phyloP scores from a whole-genome alignment of 64 coral and sea anemone species.

The Montipora foliosa region DNA sequence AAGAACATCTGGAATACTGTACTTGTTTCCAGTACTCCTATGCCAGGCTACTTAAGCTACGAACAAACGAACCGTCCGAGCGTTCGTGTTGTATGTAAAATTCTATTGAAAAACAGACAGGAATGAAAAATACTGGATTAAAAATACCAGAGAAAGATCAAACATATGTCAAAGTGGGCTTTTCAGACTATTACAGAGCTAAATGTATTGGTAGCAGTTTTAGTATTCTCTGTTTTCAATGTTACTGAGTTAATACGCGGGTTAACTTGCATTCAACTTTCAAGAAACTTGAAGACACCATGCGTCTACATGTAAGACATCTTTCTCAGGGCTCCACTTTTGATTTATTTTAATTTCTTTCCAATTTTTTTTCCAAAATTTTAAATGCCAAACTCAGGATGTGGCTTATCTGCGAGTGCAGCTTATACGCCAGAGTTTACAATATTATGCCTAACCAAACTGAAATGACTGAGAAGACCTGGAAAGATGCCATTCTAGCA shows the following conservation, averaged over 20 bases:
- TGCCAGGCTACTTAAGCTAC: no score
- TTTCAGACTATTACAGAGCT: background rate
- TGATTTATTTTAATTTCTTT: conserved; percentile 7
- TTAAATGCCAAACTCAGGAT: background rate
- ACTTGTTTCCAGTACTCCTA: no score
- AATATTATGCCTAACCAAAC: background rate
- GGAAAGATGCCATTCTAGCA: no score
- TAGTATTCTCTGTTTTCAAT: background rate
- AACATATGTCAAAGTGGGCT: background rate
- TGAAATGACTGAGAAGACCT: no score
- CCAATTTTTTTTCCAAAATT: background rate
- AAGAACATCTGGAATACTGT: no score
- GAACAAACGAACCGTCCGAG: no score
- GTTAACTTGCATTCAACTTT: background rate
- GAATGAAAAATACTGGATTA: background rate
- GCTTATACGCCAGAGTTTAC: background rate
- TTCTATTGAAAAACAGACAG: background rate
- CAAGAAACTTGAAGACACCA: background rate
- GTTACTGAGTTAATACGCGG: background rate
- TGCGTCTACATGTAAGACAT: background rate
- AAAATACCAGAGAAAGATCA: background rate
- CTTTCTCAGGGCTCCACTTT: background rate
- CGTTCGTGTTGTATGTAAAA: no score
- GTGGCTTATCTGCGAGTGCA: background rate
- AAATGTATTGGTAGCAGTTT: background rate